Percentiles rank a stretch among this genome's conserved stretches.
phyloP scores from a whole-genome alignment of 2,113 vertebrate genomes.

The Tupaia chinensis region DNA sequence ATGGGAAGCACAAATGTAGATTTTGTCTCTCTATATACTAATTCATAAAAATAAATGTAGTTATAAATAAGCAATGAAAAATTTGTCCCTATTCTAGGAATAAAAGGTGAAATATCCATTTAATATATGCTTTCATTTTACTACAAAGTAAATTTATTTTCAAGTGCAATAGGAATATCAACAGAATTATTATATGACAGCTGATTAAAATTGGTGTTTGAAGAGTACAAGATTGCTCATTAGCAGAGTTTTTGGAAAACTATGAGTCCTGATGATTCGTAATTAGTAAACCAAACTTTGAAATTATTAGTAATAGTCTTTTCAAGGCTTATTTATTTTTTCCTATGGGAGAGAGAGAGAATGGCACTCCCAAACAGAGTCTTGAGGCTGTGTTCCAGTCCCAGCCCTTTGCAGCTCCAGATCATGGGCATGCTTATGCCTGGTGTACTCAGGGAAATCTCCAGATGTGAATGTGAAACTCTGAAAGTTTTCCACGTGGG shows the following conservation, averaged over 20 bases:
- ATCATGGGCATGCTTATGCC: no score
- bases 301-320: slow-evolving; percentile 58
- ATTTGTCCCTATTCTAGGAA: slow-evolving; percentile 27
- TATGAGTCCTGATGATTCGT: slow-evolving; percentile 57
- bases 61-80: slow-evolving; percentile 2
- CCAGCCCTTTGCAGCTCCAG: no score
- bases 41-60: slow-evolving; percentile 40
- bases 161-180: slow-evolving; percentile 30
- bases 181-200: slow-evolving; percentile 32
- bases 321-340: slow-evolving; percentile 17
- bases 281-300: slow-evolving; percentile 65
- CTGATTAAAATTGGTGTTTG: slow-evolving; percentile 74
- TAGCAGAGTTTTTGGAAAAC: slow-evolving; percentile 60
- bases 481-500: no score
- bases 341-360: no score
- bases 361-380: no score
- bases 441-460: no score
- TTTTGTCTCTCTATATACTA: neutral
- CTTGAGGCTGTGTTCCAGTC: no score
- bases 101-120: slow-evolving; percentile 57
- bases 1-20: neutral
- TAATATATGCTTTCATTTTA: slow-evolving; percentile 13
- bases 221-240: slow-evolving; percentile 61
- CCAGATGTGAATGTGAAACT: no score
- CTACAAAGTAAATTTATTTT: slow-evolving; percentile 65